phyloP scores from a whole-genome alignment of 1,140 invertebrate species.

The Nixonia krombeini region DNA sequence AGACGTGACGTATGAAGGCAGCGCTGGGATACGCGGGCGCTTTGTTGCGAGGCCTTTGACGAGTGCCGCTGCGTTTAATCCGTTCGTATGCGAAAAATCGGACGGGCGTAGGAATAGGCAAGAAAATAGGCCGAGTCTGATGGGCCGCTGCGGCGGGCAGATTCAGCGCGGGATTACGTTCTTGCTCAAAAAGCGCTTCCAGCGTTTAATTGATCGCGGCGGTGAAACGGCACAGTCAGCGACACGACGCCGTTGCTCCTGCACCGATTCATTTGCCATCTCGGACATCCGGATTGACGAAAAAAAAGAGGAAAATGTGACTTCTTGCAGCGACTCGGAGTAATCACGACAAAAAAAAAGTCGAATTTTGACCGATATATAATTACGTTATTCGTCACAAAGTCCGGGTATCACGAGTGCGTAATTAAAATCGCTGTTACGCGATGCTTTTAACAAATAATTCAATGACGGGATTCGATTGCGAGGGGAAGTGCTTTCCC shows the following conservation, averaged over 20 bases:
- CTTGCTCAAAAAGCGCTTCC: neutral
- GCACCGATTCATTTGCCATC: slow-evolving; percentile 2
- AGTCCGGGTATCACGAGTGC: no score
- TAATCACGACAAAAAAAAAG: neutral
- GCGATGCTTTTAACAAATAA: no score
- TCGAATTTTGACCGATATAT: no score
- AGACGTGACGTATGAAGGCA: slow-evolving; percentile 26
- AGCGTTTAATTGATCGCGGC: slow-evolving; percentile 4
- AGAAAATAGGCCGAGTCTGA: slow-evolving; percentile 32
- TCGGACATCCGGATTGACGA: neutral
- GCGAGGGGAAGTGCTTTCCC: neutral
- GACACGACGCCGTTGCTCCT: neutral
- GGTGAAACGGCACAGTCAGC: slow-evolving; percentile 4
- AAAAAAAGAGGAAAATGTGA: neutral
- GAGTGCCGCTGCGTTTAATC: slow-evolving; percentile 52
- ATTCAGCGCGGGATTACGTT: neutral
- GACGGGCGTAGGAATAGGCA: slow-evolving; percentile 35
- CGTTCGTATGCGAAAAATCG: slow-evolving; percentile 52
- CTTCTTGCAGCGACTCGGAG: neutral
- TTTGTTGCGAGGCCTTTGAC: slow-evolving; percentile 53
- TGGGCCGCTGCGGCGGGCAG: neutral
- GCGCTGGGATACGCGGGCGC: slow-evolving; percentile 30
- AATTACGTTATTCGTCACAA: no score
- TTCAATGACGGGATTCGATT: no score
- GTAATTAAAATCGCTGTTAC: no score